Base-by-base conservation (phyloP, 2,888 invertebrate species). In the Keiferia lycopersicella region DNA sequence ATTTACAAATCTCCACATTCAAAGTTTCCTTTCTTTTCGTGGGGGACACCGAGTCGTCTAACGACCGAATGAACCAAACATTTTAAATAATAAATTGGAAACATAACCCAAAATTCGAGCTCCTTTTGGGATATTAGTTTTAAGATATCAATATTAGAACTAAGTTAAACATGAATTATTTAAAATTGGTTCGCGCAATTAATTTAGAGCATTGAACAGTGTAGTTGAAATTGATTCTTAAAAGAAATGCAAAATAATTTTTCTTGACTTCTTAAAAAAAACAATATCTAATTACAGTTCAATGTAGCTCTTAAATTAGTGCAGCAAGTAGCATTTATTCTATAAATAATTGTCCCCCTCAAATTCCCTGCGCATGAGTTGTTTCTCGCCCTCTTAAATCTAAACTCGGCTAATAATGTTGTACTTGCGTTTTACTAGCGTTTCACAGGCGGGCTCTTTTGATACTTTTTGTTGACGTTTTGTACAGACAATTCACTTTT, bases 311-410 rank as follows among this genome's bases (percentile, higher is more conserved):
- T 41, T 14, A 41, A 16, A 45, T 16, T n/a, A 45, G 16, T 45
- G 45, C 45, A 45, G 14, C 41, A 41, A 41, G 45, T 16, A 7
- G 16, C 63, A 56, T 66, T 61, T 68, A 74, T 83, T 68, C 75
- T 83, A 81, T 79, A 81, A 80, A 83, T 82, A 82, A 71, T 65
- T 14, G 12, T 30, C 22, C 18, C 41, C 59, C 45, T 22, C 14
- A 22, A 45, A 45, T 60, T 26, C 22, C 10, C 12, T 22, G 14
- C 30, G 45, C 60, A 26, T 60, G 60, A 60, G 60, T 22, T 41
- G 60, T 64, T 51, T 39, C 64, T 56, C 38, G 57, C 30, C 62
- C 64, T 74, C 77, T 74, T 80, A 76, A 75, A 80, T 78, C 75
- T 72, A 69, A 71, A 67, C 70, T 68, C 65, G 53, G 66, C 65